phyloP scores from a whole-genome alignment of 2,113 vertebrate species.

The Ariopsis seemanni region DNA sequence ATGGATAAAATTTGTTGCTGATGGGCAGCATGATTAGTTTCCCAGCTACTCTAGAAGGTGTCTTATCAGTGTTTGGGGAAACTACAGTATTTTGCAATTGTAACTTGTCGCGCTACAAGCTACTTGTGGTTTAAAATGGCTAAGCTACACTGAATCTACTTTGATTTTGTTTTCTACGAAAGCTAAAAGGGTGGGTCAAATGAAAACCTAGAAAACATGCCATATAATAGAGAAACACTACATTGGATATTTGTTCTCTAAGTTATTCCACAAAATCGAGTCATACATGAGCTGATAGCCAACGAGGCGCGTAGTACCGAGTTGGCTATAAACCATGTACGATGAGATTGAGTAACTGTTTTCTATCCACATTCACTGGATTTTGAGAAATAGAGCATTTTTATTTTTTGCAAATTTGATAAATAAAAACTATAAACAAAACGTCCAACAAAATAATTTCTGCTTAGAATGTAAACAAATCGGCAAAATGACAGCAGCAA shows the following conservation, averaged over 20 bases:
- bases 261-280: too few relatives aligned
- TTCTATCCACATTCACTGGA: too few relatives aligned
- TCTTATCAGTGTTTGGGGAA: neutral
- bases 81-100: neutral
- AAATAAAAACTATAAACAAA: too few relatives aligned
- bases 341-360: too few relatives aligned
- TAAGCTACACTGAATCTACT: neutral
- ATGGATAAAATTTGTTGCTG: neutral
- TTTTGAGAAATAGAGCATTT: too few relatives aligned
- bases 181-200: neutral
- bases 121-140: neutral
- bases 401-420: too few relatives aligned
- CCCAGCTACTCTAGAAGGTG: neutral
- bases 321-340: too few relatives aligned
- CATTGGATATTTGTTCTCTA: neutral
- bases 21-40: neutral
- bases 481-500: too few relatives aligned
- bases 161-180: neutral
- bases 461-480: too few relatives aligned
- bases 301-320: too few relatives aligned
- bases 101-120: neutral
- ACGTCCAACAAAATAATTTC: too few relatives aligned
- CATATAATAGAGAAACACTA: neutral
- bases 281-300: too few relatives aligned
- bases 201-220: neutral